Evolutionary conservation across 2,797 vertebrate genomes (phyloP), one percentile per base, ranked within the genome.

Genomic region (Brachymystax lenok): DNA sequence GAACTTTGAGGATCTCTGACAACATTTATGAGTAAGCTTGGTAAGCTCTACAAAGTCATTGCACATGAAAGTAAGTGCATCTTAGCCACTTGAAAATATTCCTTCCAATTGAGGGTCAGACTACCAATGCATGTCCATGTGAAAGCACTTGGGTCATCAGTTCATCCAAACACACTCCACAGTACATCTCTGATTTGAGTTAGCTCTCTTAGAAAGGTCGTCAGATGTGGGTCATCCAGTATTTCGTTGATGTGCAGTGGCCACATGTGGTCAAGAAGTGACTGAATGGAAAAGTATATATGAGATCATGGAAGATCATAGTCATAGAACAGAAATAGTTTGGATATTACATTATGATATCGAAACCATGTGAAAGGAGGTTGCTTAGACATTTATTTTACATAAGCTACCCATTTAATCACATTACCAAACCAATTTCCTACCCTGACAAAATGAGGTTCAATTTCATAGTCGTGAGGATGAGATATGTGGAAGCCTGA

Each of bases 211-310:
- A 50, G 83, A 77, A 86, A 79, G 79, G 84, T 80, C 75, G 71
- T 84, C 77, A 52, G 74, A 75, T 88, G 74, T 90, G 80, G 85
- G 87, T 87, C 88, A 90, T 81, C 63, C 74, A 63, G 83, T 17
- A 35, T 16, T 35, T n/a, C 40, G 24, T 69, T 78, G 69, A 74
- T 78, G 70, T 80, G 84, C 80, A 73, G 77, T 35, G 77, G 80
- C 76, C 82, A 73, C 76, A 82, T 83, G 81, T 86, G 87, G 82
- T 86, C 78, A 83, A 51, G 69, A 51, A 24, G 63, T 21, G 63
- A 13, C 21, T 2, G 69, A 75, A 54, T 73, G 35, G 67, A 71
- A 75, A 69, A 77, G 51, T 27, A 76, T 27, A 76, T 51, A 69
- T 13, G 51, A 70, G 69, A 79, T 70, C 50, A 40, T 61, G 30